These are phyloP conservation scores for Setipinna tenuifilis DNA, from an alignment of 2,797 vertebrate species.

Conservation along the genomic window DNA sequence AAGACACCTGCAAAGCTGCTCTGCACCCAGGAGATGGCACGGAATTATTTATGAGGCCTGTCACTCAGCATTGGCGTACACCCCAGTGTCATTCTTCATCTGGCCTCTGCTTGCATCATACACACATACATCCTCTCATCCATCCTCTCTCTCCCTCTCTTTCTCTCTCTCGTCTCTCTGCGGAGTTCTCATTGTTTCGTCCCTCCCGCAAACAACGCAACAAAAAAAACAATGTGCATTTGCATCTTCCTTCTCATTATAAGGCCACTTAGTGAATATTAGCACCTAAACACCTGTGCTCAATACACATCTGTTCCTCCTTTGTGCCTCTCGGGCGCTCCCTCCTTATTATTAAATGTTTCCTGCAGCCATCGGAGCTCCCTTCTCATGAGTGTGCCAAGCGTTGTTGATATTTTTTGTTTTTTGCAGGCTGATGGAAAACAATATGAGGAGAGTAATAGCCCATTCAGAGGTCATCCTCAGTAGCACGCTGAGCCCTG, in stretches of 20 bases:
- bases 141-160: conserved; percentile 15
- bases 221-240: not conserved
- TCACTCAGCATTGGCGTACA: conserved; percentile 58
- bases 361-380: not conserved
- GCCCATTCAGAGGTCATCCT: conserved; percentile 10
- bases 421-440: not conserved
- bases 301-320: not conserved
- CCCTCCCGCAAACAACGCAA: not conserved
- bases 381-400: not conserved
- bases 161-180: conserved; percentile 35
- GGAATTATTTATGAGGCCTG: conserved; percentile 64
- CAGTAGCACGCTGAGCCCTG: not conserved
- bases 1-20: conserved; percentile 54
- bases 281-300: conserved; percentile 21
- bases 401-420: not conserved
- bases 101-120: not conserved
- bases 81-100: conserved; percentile 57
- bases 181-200: not conserved
- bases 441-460: not conserved
- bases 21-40: conserved; percentile 60
- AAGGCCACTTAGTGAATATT: not conserved
- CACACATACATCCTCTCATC: conserved; percentile 28
- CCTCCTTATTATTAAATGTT: not conserved
- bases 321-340: not conserved
- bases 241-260: not conserved